These are phyloP conservation scores for Ceratosolen solmsi DNA, from an alignment of 1,140 invertebrate genomes.

Conservation along the genomic window DNA sequence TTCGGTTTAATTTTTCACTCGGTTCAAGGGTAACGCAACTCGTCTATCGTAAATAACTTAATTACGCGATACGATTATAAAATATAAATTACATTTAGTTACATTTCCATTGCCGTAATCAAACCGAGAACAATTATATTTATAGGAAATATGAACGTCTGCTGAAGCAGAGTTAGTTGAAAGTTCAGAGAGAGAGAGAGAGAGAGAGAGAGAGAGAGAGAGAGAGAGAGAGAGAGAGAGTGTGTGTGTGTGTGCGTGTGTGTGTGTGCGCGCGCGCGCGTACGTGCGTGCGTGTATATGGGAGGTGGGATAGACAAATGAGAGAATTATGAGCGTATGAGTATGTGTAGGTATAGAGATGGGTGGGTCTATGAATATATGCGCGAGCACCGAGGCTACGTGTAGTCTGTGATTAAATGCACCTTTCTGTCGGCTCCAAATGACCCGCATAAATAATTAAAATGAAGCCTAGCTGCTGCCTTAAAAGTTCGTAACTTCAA, in stretches of 20 bases:
- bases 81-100: background rate
- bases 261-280: background rate
- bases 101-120: background rate
- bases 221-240: no score
- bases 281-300: background rate
- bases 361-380: background rate
- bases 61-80: background rate
- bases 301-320: background rate
- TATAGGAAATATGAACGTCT: background rate
- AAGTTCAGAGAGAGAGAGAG: background rate
- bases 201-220: background rate
- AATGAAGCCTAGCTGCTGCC: conserved; percentile 38
- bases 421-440: conserved; percentile 34
- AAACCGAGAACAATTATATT: background rate
- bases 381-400: background rate
- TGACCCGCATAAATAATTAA: conserved; percentile 55
- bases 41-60: background rate
- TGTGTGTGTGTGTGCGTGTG: no score
- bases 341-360: background rate
- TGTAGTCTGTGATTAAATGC: conserved; percentile 57
- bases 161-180: no score
- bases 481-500: conserved; percentile 34
- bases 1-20: background rate
- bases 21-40: background rate
- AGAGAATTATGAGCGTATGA: background rate